Conservation (phyloP, 2,113 vertebrate species). For the Oryzias celebensis region DNA sequence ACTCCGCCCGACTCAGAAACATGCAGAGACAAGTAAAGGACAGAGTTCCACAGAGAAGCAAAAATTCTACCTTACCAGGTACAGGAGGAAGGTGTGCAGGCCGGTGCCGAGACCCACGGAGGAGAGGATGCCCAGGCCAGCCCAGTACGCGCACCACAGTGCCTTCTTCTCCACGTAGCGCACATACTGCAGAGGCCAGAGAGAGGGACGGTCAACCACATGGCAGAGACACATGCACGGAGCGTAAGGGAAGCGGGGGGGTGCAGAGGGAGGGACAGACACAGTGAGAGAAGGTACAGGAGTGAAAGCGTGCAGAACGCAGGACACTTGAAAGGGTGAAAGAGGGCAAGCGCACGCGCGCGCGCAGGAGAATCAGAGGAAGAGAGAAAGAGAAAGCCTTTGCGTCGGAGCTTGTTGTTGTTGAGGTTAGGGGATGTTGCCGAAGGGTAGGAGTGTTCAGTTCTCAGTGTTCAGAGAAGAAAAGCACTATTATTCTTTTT, state of each 20-base stretch:
- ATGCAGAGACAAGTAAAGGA: conserved; percentile 34
- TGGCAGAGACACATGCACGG: conserved; percentile 63
- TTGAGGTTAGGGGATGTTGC: conserved; percentile 56
- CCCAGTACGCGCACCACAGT: conserved; percentile 89
- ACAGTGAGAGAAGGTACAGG: conserved; percentile 50
- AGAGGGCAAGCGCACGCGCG: conserved; percentile 55
- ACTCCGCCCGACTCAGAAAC: conserved; percentile 26
- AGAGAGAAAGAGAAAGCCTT: conserved; percentile 35
- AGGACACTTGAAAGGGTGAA: conserved; percentile 58
- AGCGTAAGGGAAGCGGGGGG: conserved; percentile 61
- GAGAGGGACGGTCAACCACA: conserved; percentile 59
- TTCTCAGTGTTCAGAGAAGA: conserved; percentile 49
- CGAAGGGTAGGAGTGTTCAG: conserved; percentile 66
- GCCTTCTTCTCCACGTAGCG: conserved; percentile 83
- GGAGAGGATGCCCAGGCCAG: conserved; percentile 87
- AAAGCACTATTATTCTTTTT: conserved; percentile 58
- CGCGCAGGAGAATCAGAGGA: conserved; percentile 35
- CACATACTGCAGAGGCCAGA: conserved; percentile 81
- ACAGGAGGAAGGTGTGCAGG: conserved; percentile 88
- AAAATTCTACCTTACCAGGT: conserved; percentile 82
- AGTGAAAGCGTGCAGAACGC: conserved; percentile 61
- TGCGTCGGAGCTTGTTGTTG: conserved; percentile 52
- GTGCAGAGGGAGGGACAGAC: conserved; percentile 37
- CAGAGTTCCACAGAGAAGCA: conserved; percentile 13
- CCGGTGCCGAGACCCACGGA: conserved; percentile 88